Evolutionary conservation across 1,140 invertebrate genomes (phyloP), one percentile per base, ranked within the genome.

Genomic region (Plodia interpunctella): DNA sequence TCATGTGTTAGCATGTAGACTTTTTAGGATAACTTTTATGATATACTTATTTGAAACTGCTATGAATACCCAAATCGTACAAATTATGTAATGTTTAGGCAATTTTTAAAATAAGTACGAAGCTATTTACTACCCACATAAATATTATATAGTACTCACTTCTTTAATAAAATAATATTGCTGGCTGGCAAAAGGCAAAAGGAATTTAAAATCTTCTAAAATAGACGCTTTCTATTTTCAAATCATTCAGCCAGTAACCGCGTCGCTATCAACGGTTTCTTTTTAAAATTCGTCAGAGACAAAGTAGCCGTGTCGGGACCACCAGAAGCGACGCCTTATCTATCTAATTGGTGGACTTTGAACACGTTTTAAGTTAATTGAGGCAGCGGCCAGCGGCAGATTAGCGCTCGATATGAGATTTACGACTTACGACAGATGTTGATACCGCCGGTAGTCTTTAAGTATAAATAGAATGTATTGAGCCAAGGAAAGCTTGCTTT

Each of bases 291-390:
- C 51, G 51, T 21, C 20, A 53, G 19, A 53, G 19, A 53, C 21
- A 53, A 53, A 53, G 51, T 25, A 53, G 10, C 51, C 51, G 32
- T 32, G 30, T 55, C 56, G 20, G 50, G 82, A 85, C 82, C 82
- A 85, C 81, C 80, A 72, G 68, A 72, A 75, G 72, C 73, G 82
- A 25, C 28, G 9, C 53, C 49, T 76, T 80, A 82, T 81, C 80
- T 75, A 70, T 70, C 70, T 78, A 81, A 85, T 82, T 76, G 72
- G 74, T 62, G 70, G 65, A 66, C 57, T 74, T 70, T 68, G 74
- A 70, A 81, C 80, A 83, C 78, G 75, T 72, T 72, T 75, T 67
- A 19, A 74, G 74, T 82, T 83, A 85, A 85, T 85, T 85, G 80
- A 80, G 72, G 70, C 60, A 64, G 17, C 28, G 54, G 21, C 9